Base-by-base conservation (phyloP, 2,888 invertebrate genomes). In the Tromatobia lineatoria region DNA sequence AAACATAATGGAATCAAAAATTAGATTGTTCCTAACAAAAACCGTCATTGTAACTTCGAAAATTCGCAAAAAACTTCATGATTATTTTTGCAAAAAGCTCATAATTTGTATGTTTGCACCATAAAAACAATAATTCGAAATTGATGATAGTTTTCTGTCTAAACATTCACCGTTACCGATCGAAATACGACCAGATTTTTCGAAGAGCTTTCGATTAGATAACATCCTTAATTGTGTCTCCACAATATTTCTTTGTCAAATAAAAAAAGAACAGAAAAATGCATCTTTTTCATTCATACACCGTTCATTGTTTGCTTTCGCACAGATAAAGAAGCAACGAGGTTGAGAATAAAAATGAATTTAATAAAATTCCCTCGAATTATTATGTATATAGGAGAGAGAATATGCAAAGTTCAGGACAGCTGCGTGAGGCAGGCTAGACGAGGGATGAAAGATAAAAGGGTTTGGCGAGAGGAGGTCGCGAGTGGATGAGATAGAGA, bases 331-430 rank as follows among this genome's bases (percentile, higher is more conserved):
- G 11, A 18, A 50, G 50, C n/a, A 50, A 23, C 7, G 23, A 54
- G 57, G 25, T 57, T 57, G 54, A 57, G 11, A 54, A 20, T 54
- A 23, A 23, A 54, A 54, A 54, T 20, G 11, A 59, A 34, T 29
- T 11, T 25, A 29, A 15, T 29, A 59, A 25, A 25, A 59, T 50
- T 69, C 50, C 34, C 25, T 69, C 50, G 15, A 69, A 52, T 50
- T 69, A 50, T 42, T 50, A 69, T 69, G 29, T 18, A 69, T 25
- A 25, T 11, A 52, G 11, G 13, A 13, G 4, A 57, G 23, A 15
- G 25, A 57, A 57, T 69, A 50, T 47, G 69, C 69, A 29, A 69
- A 69, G 18, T 69, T 69, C 34, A 50, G n/a, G 50, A 50, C 29
- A 50, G 47, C 67, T 69, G 29, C 47, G 47, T 29, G 34, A 57